phyloP scores from a whole-genome alignment of 2,888 invertebrate species.

The Deroplatys truncata region DNA sequence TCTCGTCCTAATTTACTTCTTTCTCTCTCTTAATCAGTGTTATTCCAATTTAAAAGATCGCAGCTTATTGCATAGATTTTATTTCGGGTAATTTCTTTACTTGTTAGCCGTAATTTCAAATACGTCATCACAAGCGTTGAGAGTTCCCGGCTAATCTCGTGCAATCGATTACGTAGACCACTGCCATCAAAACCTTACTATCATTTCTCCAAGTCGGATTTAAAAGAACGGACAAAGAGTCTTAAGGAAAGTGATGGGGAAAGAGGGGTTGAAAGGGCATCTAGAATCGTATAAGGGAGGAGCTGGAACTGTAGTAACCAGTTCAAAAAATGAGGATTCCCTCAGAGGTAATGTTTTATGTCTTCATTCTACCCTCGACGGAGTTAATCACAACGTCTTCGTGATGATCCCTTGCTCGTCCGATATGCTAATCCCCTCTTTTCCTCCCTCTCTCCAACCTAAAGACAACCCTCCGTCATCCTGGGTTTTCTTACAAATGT shows the following conservation, averaged over 20 bases:
- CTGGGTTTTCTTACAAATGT: neutral
- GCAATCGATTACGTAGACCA: neutral
- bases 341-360: neutral
- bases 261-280: neutral
- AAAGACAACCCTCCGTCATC: neutral
- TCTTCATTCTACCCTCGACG: neutral
- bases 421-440: neutral
- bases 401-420: neutral
- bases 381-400: neutral
- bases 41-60: no score
- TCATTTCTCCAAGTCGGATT: neutral
- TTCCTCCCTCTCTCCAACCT: neutral
- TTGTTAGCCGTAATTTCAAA: no score
- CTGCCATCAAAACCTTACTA: neutral
- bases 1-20: no score
- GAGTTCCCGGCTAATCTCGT: neutral
- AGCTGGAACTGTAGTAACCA: conserved; percentile 17
- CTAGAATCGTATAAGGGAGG: conserved; percentile 17
- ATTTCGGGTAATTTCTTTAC: no score
- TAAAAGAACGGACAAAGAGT: neutral
- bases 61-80: no score
- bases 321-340: neutral
- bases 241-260: neutral
- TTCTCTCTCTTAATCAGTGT: no score
- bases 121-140: no score